A percentile compares a stretch with the other conserved stretches of the same genome.
Evolutionary conservation across 2,888 invertebrate species (phyloP).

Genomic region (Piscicola geometra): DNA sequence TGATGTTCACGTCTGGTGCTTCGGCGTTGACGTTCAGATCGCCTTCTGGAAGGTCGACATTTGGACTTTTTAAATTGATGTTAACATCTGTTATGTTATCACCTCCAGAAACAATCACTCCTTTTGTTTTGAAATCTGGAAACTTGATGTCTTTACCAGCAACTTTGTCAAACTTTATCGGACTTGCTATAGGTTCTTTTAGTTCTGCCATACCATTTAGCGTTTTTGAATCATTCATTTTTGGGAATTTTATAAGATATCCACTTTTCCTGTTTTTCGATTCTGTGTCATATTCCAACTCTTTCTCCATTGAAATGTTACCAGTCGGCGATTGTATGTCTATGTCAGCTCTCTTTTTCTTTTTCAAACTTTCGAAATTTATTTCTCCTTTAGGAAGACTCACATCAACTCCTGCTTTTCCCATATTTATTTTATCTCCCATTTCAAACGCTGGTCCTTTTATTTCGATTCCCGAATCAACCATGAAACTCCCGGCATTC

Average conservation of each 20-base stretch:
- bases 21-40: slow-evolving; percentile 24
- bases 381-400: slow-evolving; percentile 13
- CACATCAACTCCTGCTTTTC: slow-evolving; percentile 3
- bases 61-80: not conserved
- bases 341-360: slow-evolving; percentile 18
- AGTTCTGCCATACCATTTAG: not conserved
- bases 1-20: slow-evolving; percentile 21
- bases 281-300: not conserved
- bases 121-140: slow-evolving; percentile 12
- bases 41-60: slow-evolving; percentile 19
- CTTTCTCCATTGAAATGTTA: slow-evolving; percentile 9
- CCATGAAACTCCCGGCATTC: slow-evolving; percentile 16
- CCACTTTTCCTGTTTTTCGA: slow-evolving; percentile 14
- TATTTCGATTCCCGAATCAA: slow-evolving; percentile 33
- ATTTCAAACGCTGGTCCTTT: slow-evolving; percentile 29
- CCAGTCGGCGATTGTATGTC: slow-evolving; percentile 31
- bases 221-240: slow-evolving; percentile 9
- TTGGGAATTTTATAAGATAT: slow-evolving; percentile 32
- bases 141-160: not conserved
- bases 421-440: slow-evolving; percentile 20
- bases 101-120: not conserved
- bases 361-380: slow-evolving; percentile 13
- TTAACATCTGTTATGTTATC: not conserved
- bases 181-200: not conserved
- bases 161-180: not conserved